These are phyloP conservation scores for Perizoma affinitatum DNA, from an alignment of 2,888 invertebrate genomes.

Conservation along the genomic window DNA sequence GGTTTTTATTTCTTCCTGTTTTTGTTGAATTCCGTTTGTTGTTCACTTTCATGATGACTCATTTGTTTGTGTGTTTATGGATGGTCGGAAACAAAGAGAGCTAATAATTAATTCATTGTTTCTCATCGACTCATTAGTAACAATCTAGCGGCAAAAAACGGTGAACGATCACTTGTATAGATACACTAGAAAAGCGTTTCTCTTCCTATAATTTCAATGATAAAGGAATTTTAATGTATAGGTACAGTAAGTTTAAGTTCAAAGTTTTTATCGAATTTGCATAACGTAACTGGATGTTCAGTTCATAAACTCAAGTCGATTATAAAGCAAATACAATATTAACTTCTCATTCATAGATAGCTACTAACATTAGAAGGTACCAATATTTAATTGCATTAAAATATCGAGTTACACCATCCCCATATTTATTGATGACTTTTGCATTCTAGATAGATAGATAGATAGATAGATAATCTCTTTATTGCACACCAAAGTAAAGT, in stretches of 20 bases:
- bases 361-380: no score
- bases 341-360: no score
- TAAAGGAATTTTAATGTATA: conserved; percentile 15
- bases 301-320: neutral
- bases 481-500: no score
- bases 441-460: no score
- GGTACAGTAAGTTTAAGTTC: conserved; percentile 10
- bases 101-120: conserved; percentile 20
- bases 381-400: no score
- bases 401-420: no score
- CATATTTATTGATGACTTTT: no score
- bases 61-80: conserved; percentile 25
- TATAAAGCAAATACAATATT: neutral
- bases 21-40: conserved; percentile 7
- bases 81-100: conserved; percentile 14
- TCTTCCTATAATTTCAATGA: conserved; percentile 24
- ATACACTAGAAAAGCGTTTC: conserved; percentile 4
- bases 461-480: no score
- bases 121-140: conserved; percentile 19
- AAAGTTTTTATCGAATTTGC: conserved; percentile 19
- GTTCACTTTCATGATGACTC: conserved; percentile 8
- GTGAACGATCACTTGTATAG: conserved; percentile 21
- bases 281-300: conserved; percentile 17
- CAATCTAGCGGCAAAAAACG: conserved; percentile 15
- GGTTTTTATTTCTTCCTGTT: no score